Percentiles rank a stretch among this genome's conserved stretches.
These are phyloP conservation scores for Osedax fenrisi DNA, from an alignment of 2,888 invertebrate genomes.

Conservation along the genomic window DNA sequence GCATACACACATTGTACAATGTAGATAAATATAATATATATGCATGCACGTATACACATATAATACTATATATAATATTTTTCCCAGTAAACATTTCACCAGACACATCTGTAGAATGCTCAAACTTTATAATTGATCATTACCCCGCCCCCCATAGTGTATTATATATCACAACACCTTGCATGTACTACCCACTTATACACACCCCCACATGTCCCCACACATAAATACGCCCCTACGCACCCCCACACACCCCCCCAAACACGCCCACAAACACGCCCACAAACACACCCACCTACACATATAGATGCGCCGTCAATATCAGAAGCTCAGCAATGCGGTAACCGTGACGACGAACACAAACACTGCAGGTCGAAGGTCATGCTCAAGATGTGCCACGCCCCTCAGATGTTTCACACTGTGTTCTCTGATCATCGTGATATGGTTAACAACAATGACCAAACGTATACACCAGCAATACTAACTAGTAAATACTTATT, in stretches of 20 bases:
- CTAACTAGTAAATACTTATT: too few relatives aligned
- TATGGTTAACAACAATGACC: too few relatives aligned
- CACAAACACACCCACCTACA: not conserved
- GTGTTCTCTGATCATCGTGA: not conserved
- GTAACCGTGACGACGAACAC: not conserved
- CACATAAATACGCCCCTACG: not conserved
- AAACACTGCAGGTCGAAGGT: not conserved
- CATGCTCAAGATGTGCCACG: not conserved
- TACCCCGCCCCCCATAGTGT: not conserved
- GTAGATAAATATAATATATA: too few relatives aligned
- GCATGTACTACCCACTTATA: not conserved
- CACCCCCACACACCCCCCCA: not conserved
- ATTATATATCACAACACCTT: not conserved
- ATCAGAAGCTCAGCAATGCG: not conserved
- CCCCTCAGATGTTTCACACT: not conserved
- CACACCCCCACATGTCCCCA: not conserved
- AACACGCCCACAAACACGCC: not conserved
- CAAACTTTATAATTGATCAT: too few relatives aligned
- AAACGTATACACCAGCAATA: too few relatives aligned
- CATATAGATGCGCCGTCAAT: not conserved
- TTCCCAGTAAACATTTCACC: too few relatives aligned
- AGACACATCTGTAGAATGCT: too few relatives aligned
- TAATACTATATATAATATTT: too few relatives aligned
- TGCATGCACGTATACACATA: too few relatives aligned
- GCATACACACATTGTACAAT: too few relatives aligned